phyloP scores from a whole-genome alignment of 2,888 invertebrate genomes.

The Omphaloscelis lunosa region DNA sequence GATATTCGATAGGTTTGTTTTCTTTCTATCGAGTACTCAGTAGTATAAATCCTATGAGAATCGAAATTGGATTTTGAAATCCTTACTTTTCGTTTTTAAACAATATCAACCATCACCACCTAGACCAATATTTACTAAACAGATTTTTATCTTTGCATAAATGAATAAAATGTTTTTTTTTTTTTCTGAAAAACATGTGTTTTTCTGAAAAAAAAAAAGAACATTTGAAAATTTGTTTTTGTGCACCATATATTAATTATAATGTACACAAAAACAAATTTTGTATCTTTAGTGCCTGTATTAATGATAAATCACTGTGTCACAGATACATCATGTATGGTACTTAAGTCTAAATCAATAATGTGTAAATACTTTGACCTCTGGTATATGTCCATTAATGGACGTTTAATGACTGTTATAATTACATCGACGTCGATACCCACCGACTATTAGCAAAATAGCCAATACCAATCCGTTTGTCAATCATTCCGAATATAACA shows the following conservation, averaged over 20 bases:
- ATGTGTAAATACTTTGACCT: background rate
- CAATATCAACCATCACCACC: no score
- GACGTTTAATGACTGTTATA: background rate
- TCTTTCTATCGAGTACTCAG: background rate
- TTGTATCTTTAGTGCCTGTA: no score
- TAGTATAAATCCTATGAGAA: background rate
- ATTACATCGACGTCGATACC: background rate
- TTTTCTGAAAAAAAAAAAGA: no score
- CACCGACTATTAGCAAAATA: background rate
- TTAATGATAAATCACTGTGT: no score
- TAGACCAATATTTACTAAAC: no score
- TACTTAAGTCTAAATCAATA: background rate
- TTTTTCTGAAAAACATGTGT: no score
- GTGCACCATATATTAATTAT: no score
- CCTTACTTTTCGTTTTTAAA: background rate
- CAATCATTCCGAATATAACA: background rate
- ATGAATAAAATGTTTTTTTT: no score
- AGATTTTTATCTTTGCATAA: background rate
- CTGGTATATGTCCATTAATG: background rate
- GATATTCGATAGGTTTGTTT: slow-evolving; percentile 5
- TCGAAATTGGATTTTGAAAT: background rate
- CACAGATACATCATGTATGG: background rate
- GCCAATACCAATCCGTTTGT: background rate
- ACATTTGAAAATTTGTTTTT: no score
- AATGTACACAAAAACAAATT: no score